These are phyloP conservation scores for Coelopa frigida DNA, from an alignment of 1,140 invertebrate species.

Conservation along the genomic window DNA sequence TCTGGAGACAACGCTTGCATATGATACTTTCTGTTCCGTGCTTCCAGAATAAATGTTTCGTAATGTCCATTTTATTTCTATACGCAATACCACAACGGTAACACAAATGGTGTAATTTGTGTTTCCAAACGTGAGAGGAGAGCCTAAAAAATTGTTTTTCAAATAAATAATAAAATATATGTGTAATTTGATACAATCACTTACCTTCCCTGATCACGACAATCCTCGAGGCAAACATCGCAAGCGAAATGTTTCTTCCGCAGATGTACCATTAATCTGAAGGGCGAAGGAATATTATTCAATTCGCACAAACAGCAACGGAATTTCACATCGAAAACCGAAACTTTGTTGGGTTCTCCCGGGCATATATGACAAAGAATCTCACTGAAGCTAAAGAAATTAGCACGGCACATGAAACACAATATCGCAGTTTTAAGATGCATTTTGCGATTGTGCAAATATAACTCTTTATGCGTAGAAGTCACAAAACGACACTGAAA, in stretches of 20 bases:
- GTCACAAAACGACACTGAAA: constrained; percentile 74
- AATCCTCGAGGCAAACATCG: constrained; percentile 75
- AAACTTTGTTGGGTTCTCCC: constrained; percentile 57
- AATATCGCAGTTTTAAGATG: constrained; percentile 71
- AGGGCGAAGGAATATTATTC: constrained; percentile 69
- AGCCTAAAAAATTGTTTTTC: constrained; percentile 51
- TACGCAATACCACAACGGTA: constrained; percentile 79
- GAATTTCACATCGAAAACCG: constrained; percentile 50
- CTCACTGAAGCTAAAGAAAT: constrained; percentile 79
- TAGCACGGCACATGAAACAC: constrained; percentile 78
- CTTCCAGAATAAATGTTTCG: constrained; percentile 83
- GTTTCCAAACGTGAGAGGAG: constrained; percentile 81
- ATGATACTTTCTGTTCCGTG: constrained; percentile 79
- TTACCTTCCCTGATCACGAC: constrained; percentile 64
- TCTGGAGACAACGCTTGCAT: constrained; percentile 77
- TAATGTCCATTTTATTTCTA: constrained; percentile 77
- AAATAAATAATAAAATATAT: neutral
- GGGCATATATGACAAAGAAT: constrained; percentile 76
- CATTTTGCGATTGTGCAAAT: constrained; percentile 74
- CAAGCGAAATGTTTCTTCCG: constrained; percentile 73
- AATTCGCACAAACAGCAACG: constrained; percentile 68
- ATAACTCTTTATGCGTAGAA: constrained; percentile 69
- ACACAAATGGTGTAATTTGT: constrained; percentile 76
- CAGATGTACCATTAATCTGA: constrained; percentile 77
- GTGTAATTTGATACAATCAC: neutral